Conservation (phyloP, 2,113 vertebrate species). For the Paracanthobrama guichenoti region DNA sequence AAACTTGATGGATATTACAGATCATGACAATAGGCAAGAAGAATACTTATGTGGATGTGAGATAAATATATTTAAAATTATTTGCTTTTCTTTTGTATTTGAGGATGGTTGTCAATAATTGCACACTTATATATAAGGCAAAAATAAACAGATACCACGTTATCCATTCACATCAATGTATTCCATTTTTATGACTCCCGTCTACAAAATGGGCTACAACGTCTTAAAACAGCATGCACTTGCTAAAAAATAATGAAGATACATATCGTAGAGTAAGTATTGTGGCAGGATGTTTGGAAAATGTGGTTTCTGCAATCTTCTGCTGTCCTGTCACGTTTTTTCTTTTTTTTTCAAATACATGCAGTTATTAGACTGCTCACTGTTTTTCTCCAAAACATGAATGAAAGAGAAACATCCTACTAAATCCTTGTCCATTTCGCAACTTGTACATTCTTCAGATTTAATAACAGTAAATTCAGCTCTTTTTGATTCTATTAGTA, state of each 20-base stretch:
- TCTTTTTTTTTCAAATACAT: too few relatives aligned
- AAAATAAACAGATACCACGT: conserved; percentile 27
- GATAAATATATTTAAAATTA: conserved; percentile 10
- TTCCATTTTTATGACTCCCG: not conserved
- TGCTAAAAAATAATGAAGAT: conserved; percentile 11
- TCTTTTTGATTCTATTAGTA: not conserved
- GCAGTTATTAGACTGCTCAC: not conserved
- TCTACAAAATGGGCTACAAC: not conserved
- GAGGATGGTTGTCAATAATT: not conserved
- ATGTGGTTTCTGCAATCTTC: not conserved
- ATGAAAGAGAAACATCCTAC: not conserved
- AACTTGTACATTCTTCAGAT: not conserved
- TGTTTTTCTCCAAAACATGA: not conserved
- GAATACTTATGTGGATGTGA: not conserved
- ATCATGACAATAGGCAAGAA: conserved; percentile 4
- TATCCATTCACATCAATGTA: not conserved
- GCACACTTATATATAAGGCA: conserved; percentile 23
- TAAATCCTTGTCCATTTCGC: not conserved
- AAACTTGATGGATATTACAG: conserved; percentile 28
- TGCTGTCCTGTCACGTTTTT: not conserved
- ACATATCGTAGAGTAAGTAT: not conserved
- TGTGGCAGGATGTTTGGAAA: not conserved
- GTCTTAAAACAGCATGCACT: conserved; percentile 21
- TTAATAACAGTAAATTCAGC: not conserved
- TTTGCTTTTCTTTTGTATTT: not conserved